A percentile compares a stretch with the other conserved stretches of the same genome.
Evolutionary conservation across 1,140 invertebrate species (phyloP).

Genomic region (Cryptotermes secundus): DNA sequence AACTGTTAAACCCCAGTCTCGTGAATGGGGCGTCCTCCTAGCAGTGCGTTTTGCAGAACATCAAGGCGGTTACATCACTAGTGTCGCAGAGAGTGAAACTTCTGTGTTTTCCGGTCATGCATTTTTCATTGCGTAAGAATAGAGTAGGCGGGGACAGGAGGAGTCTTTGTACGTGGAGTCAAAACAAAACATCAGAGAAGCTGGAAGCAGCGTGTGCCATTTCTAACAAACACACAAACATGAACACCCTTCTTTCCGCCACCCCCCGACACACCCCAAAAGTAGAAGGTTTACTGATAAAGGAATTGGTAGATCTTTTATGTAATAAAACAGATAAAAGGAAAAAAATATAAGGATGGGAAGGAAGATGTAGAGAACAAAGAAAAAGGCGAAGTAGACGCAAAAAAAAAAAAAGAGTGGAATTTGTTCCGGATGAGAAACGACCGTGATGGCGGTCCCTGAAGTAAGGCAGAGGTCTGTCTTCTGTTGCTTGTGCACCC

Average conservation of each 20-base stretch:
- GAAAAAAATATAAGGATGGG: constrained; percentile 13
- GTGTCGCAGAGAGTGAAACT: not conserved
- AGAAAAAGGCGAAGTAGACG: constrained; percentile 6
- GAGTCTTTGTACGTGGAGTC: not conserved
- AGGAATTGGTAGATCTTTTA: constrained; percentile 16
- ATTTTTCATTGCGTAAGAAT: not conserved
- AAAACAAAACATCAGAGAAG: not conserved
- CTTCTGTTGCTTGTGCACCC: not conserved
- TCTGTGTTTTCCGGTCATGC: not conserved
- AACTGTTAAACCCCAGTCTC: too few species aligned
- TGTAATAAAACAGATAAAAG: not conserved
- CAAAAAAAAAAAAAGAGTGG: constrained; percentile 19
- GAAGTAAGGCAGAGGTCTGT: not conserved
- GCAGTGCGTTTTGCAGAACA: not conserved
- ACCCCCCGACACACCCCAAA: not conserved
- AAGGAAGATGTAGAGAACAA: constrained; percentile 24
- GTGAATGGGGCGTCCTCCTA: too few species aligned
- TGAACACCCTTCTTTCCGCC: not conserved
- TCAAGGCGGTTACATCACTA: not conserved
- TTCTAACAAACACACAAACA: not conserved
- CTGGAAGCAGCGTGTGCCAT: not conserved
- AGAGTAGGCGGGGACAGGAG: not conserved
- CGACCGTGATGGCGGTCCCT: constrained; percentile 29
- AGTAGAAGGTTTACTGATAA: not conserved
- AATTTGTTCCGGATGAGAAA: constrained; percentile 31